These are phyloP conservation scores for Dendrolimus pini DNA, from an alignment of 2,888 invertebrate species.

Conservation along the genomic window DNA sequence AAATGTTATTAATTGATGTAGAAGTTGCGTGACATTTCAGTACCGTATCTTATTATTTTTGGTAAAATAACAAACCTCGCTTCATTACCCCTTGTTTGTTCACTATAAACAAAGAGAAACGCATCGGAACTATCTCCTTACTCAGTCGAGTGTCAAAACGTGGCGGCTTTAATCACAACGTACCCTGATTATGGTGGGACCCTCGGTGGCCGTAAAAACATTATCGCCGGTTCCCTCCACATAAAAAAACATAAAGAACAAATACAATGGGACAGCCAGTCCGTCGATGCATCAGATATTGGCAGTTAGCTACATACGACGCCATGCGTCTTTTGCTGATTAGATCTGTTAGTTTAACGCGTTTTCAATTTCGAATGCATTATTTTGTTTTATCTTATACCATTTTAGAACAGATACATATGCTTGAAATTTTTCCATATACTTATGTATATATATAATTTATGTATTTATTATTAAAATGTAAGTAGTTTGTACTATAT, in stretches of 20 bases:
- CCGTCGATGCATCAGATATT: conserved; percentile 68
- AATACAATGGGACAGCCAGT: conserved; percentile 62
- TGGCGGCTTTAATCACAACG: conserved; percentile 66
- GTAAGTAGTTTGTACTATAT: no score
- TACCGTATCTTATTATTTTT: background rate
- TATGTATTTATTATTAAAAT: no score
- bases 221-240: conserved; percentile 68
- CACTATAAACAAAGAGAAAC: background rate
- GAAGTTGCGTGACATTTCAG: no score
- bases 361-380: background rate
- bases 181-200: conserved; percentile 69
- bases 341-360: conserved; percentile 34
- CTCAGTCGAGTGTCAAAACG: conserved; percentile 19
- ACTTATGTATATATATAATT: no score
- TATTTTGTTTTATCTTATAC: no score
- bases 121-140: background rate
- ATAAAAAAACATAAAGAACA: conserved; percentile 73
- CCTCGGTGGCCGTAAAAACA: conserved; percentile 71
- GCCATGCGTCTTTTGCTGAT: conserved; percentile 58
- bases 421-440: no score
- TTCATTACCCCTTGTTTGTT: background rate
- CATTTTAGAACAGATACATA: conserved; percentile 7
- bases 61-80: background rate
- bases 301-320: conserved; percentile 66
- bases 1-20: no score